A percentile compares a stretch with the other conserved stretches of the same genome.
Conservation (phyloP, 2,113 vertebrate genomes). For the Gymnorhina tibicen region DNA sequence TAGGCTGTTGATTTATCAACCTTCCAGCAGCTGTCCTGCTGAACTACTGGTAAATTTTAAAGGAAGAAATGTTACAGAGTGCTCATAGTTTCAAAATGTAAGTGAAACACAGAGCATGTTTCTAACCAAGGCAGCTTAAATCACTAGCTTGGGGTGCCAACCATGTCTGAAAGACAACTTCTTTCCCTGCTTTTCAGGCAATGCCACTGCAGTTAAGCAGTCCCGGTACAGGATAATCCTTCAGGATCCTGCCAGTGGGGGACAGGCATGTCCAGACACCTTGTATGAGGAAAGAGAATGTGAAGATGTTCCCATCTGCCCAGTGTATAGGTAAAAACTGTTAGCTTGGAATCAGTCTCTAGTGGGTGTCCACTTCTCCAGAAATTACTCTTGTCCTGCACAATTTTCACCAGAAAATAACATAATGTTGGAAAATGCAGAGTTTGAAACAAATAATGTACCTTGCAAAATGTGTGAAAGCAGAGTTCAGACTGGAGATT, state of each 20-base stretch:
- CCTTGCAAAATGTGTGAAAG: neutral
- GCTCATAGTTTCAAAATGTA: neutral
- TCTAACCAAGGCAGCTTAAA: neutral
- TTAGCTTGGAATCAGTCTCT: neutral
- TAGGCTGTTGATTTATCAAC: neutral
- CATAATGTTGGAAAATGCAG: neutral
- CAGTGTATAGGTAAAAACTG: constrained; percentile 80
- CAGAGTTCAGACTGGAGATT: neutral
- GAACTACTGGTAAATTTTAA: neutral
- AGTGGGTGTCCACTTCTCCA: neutral
- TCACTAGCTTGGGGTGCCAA: neutral
- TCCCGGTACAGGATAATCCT: constrained; percentile 87
- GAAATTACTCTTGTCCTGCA: neutral
- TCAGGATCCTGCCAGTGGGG: constrained; percentile 82
- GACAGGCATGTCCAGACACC: constrained; percentile 91
- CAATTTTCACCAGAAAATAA: neutral
- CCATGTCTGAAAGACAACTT: neutral
- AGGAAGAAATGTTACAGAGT: neutral
- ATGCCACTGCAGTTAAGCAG: constrained; percentile 79
- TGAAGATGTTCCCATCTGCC: constrained; percentile 83
- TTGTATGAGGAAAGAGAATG: constrained; percentile 95
- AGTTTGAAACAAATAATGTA: neutral
- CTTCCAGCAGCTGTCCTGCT: neutral
- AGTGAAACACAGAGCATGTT: neutral
- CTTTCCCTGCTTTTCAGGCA: constrained; percentile 73